A percentile compares a stretch with the other conserved stretches of the same genome.
Conservation (phyloP, 2,113 vertebrate species). For the Chrysemys picta region DNA sequence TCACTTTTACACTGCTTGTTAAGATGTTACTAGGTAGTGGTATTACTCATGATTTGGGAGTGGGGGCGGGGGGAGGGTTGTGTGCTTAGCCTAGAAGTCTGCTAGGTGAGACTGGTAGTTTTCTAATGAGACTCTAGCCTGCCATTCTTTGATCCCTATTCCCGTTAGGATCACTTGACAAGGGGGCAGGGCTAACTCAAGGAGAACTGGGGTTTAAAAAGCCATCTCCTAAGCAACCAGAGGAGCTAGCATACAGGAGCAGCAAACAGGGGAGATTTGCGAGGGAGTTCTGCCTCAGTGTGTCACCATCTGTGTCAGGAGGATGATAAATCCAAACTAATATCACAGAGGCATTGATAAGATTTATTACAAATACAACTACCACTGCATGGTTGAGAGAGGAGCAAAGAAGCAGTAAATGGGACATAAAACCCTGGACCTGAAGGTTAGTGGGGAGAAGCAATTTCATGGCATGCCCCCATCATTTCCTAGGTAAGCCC, state of each 20-base stretch:
- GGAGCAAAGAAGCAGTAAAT: neutral
- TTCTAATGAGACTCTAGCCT: neutral
- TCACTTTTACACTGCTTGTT: neutral
- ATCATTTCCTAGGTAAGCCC: constrained; percentile 3
- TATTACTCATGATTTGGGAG: neutral
- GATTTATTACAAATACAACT: constrained; percentile 66
- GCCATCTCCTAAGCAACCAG: neutral
- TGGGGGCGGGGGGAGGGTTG: neutral
- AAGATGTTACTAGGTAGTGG: neutral
- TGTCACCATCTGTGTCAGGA: constrained; percentile 38
- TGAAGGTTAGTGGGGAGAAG: constrained; percentile 48
- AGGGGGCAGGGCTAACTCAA: neutral
- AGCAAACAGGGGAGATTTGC: neutral
- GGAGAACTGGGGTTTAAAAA: neutral
- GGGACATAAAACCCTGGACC: constrained; percentile 36
- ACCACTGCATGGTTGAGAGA: constrained; percentile 36
- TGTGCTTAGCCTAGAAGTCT: neutral
- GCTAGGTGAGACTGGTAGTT: neutral
- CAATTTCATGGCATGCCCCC: constrained; percentile 22
- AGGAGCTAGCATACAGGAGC: neutral
- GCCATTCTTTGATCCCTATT: neutral
- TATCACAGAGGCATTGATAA: constrained; percentile 62
- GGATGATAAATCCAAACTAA: constrained; percentile 33
- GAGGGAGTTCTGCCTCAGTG: constrained; percentile 45
- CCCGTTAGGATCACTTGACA: neutral